Conservation (phyloP, 2,888 invertebrate genomes). For the Phania funesta region DNA sequence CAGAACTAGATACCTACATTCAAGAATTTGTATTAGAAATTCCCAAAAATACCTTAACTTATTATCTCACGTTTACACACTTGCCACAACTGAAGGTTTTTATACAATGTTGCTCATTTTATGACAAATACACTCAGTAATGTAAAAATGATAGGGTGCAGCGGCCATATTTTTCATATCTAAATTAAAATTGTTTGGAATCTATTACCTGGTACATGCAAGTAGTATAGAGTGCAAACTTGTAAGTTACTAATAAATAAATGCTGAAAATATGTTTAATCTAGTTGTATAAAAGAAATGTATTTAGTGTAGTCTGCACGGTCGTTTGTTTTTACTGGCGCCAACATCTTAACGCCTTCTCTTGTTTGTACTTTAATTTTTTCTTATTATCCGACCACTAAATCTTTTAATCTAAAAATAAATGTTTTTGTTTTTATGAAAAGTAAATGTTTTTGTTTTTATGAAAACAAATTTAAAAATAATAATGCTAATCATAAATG, state of each 20-base stretch:
- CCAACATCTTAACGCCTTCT: constrained; percentile 41
- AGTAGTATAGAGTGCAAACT: no score
- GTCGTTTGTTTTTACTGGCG: constrained; percentile 66
- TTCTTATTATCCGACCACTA: constrained; percentile 3
- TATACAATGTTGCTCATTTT: neutral
- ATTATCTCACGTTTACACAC: neutral
- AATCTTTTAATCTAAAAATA: constrained; percentile 47
- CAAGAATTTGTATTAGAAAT: constrained; percentile 50
- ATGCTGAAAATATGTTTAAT: constrained; percentile 29
- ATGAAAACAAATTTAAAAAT: no score
- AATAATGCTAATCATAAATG: no score
- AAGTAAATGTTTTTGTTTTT: constrained; percentile 2
- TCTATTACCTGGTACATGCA: no score
- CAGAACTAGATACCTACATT: constrained; percentile 28
- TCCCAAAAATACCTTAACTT: constrained; percentile 37
- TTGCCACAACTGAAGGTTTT: constrained; percentile 23
- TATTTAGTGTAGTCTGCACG: constrained; percentile 58
- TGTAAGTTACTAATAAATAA: no score
- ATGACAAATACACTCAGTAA: no score
- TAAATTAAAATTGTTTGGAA: no score
- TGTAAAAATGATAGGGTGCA: no score
- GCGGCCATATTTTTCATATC: no score
- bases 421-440: constrained; percentile 37
- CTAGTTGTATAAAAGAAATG: constrained; percentile 24
- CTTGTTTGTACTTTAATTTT: neutral